Conservation (phyloP, 2,888 invertebrate species). For the Dichetophora obliterata region DNA sequence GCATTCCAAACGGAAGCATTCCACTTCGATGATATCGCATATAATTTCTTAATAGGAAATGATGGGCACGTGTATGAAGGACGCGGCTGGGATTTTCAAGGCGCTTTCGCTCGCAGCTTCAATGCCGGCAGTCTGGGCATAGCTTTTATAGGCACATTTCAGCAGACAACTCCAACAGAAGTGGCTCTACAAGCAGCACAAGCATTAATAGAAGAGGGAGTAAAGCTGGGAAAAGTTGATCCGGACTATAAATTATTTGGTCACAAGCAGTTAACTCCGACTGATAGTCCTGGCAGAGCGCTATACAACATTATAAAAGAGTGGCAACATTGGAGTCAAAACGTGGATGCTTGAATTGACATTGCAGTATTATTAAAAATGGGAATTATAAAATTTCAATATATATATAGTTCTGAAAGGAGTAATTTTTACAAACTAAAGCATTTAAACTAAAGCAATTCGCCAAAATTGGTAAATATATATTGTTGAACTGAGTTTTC, state of each 20-base stretch:
- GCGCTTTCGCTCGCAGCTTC: conserved; percentile 78
- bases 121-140: conserved; percentile 78
- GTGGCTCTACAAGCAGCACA: conserved; percentile 74
- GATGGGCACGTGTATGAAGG: conserved; percentile 81
- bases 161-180: conserved; percentile 71
- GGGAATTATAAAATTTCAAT: too few relatives aligned
- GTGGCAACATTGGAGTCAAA: conserved; percentile 75
- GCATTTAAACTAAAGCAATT: too few relatives aligned
- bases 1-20: conserved; percentile 75
- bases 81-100: conserved; percentile 78
- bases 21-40: conserved; percentile 78
- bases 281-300: conserved; percentile 78
- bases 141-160: conserved; percentile 80
- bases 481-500: too few relatives aligned
- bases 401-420: too few relatives aligned
- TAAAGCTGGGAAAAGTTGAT: conserved; percentile 73
- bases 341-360: conserved; percentile 22
- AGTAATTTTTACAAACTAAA: too few relatives aligned
- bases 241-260: conserved; percentile 78
- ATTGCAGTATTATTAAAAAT: neutral
- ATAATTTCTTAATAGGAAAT: conserved; percentile 83
- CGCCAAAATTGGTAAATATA: too few relatives aligned
- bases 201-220: conserved; percentile 75
- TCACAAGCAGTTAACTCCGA: conserved; percentile 77
- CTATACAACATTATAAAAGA: conserved; percentile 75